Conservation (phyloP, 2,797 vertebrate species). For the Labroides dimidiatus region DNA sequence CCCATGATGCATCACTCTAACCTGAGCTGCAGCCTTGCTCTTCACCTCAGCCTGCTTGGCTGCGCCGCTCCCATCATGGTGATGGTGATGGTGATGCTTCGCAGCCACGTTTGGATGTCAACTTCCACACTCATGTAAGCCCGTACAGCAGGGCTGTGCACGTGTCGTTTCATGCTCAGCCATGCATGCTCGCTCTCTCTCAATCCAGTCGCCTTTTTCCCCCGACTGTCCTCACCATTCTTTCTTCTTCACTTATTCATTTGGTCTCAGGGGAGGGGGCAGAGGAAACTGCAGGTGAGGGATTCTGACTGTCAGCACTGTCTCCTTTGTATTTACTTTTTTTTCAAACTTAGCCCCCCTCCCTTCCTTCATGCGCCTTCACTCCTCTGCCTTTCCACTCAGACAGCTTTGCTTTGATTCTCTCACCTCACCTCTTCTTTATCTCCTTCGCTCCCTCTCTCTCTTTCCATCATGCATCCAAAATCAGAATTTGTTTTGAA, state of each 20-base stretch:
- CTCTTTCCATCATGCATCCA: neutral
- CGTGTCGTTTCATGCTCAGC: constrained; percentile 56
- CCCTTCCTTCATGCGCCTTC: neutral
- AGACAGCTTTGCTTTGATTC: constrained; percentile 5
- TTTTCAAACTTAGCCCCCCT: too few species aligned
- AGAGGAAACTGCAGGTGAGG: constrained; percentile 29
- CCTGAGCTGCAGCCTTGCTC: neutral
- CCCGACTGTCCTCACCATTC: constrained; percentile 1
- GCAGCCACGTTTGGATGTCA: constrained; percentile 25
- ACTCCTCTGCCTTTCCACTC: constrained; percentile 16
- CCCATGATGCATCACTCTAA: constrained; percentile 9
- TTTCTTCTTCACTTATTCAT: constrained; percentile 21
- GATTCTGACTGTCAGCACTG: constrained; percentile 34
- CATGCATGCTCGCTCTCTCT: constrained; percentile 29
- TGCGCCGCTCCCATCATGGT: neutral
- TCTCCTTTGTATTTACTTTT: constrained; percentile 1
- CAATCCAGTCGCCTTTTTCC: constrained; percentile 9
- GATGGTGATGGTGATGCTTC: constrained; percentile 6
- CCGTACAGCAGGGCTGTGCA: constrained; percentile 2
- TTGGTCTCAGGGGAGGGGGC: constrained; percentile 1
- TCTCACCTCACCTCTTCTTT: neutral
- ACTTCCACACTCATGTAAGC: constrained; percentile 27
- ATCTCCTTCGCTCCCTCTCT: neutral
- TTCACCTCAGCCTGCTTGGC: constrained; percentile 1
- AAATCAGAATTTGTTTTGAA: constrained; percentile 12